Evolutionary conservation across 2,888 invertebrate species (phyloP).

Genomic region (Apotomis turbidana): DNA sequence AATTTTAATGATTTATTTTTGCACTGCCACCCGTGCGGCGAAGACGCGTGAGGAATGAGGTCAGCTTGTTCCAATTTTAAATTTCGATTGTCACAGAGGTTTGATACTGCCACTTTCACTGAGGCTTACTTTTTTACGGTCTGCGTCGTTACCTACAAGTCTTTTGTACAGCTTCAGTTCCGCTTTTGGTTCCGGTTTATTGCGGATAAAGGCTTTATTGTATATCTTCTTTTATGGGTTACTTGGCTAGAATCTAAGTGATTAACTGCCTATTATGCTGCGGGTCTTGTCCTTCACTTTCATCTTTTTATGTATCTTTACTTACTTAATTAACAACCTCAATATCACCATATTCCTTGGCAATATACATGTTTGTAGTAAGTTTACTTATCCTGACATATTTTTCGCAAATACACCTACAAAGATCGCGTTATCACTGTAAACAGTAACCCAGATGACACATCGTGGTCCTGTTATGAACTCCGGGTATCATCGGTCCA

Average conservation of each 20-base stretch:
- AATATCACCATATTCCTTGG: not conserved
- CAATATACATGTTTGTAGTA: not conserved
- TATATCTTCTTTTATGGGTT: constrained; percentile 19
- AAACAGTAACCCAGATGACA: constrained; percentile 56
- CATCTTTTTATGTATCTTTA: constrained; percentile 20
- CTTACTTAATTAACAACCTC: constrained; percentile 3
- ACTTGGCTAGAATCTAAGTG: constrained; percentile 7
- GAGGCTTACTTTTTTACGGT: constrained; percentile 46
- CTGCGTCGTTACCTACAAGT: constrained; percentile 32
- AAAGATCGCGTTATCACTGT: constrained; percentile 42
- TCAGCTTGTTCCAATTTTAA: constrained; percentile 78
- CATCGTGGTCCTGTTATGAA: constrained; percentile 60
- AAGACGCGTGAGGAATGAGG: constrained; percentile 74
- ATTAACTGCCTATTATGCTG: constrained; percentile 23
- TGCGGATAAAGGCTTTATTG: constrained; percentile 16
- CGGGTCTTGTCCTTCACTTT: constrained; percentile 2
- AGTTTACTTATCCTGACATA: constrained; percentile 30
- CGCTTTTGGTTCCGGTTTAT: constrained; percentile 55
- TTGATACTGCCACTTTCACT: constrained; percentile 71
- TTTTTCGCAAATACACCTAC: constrained; percentile 44
- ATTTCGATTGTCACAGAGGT: constrained; percentile 69
- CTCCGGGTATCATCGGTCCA: constrained; percentile 59
- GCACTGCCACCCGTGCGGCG: constrained; percentile 60
- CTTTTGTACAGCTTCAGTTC: constrained; percentile 47
- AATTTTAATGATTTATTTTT: constrained; percentile 71